phyloP scores from a whole-genome alignment of 2,888 invertebrate species.

The Heteromurus nitidus region DNA sequence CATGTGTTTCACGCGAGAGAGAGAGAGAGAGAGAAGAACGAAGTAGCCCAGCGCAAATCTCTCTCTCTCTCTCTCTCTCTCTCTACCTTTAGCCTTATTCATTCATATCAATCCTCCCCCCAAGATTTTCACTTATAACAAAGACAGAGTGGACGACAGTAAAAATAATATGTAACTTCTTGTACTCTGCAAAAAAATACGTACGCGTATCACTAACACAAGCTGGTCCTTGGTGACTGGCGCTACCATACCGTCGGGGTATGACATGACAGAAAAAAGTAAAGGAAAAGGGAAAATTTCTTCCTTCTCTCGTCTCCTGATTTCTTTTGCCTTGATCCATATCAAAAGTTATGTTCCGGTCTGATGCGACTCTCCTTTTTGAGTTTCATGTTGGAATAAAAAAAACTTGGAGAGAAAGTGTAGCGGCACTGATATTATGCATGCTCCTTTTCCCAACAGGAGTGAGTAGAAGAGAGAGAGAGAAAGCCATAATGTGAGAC shows the following conservation, averaged over 20 bases:
- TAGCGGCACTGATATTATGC: constrained; percentile 28
- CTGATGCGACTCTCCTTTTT: constrained; percentile 37
- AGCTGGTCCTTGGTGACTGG: not conserved
- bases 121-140: no score
- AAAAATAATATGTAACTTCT: constrained; percentile 24
- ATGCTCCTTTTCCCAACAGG: constrained; percentile 26
- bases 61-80: no score
- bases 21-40: no score
- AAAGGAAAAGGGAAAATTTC: not conserved
- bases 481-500: not conserved
- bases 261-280: constrained; percentile 16
- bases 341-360: constrained; percentile 42
- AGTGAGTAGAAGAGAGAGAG: not conserved
- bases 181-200: no score
- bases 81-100: no score
- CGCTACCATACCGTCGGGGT: not conserved
- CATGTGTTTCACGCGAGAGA: no score
- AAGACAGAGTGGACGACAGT: constrained; percentile 17
- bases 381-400: not conserved
- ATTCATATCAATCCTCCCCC: no score
- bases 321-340: constrained; percentile 38
- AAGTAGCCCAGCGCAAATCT: no score
- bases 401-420: not conserved
- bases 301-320: not conserved
- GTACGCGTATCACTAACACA: constrained; percentile 6